phyloP scores from a whole-genome alignment of 2,797 vertebrate genomes.

The Thaleichthys pacificus region DNA sequence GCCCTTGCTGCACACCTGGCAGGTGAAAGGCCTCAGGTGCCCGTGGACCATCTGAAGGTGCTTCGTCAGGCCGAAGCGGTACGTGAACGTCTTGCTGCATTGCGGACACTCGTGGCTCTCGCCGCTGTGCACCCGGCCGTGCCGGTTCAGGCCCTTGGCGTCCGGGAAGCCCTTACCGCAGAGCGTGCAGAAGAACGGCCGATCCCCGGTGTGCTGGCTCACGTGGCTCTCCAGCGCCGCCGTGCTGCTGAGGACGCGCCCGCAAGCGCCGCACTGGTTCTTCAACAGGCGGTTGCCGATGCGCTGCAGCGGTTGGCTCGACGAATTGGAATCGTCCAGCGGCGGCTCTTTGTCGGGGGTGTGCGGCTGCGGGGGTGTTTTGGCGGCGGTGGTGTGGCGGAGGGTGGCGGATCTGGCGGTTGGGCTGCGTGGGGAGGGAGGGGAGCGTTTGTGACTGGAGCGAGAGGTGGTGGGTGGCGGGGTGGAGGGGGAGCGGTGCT shows the following conservation, averaged over 20 bases:
- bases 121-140: constrained; percentile 67
- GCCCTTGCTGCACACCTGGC: constrained; percentile 70
- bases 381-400: neutral
- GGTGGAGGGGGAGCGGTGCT: neutral
- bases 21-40: constrained; percentile 68
- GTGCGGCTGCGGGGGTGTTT: neutral
- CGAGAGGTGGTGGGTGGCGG: neutral
- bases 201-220: constrained; percentile 60
- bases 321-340: constrained; percentile 40
- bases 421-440: neutral
- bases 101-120: constrained; percentile 68
- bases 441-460: neutral
- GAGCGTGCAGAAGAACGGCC: constrained; percentile 67
- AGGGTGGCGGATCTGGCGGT: neutral
- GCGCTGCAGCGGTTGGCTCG: constrained; percentile 58
- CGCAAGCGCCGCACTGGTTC: constrained; percentile 73
- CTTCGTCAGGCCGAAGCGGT: constrained; percentile 71
- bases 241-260: constrained; percentile 66
- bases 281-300: constrained; percentile 59
- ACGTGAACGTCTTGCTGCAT: constrained; percentile 76
- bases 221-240: constrained; percentile 71
- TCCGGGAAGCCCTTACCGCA: constrained; percentile 73
- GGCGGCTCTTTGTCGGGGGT: neutral
- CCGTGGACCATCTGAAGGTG: constrained; percentile 73
- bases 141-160: constrained; percentile 66